Evolutionary conservation across 2,797 vertebrate species (phyloP), one percentile per base, ranked within the genome.

Genomic region (Cirrhinus mrigala): DNA sequence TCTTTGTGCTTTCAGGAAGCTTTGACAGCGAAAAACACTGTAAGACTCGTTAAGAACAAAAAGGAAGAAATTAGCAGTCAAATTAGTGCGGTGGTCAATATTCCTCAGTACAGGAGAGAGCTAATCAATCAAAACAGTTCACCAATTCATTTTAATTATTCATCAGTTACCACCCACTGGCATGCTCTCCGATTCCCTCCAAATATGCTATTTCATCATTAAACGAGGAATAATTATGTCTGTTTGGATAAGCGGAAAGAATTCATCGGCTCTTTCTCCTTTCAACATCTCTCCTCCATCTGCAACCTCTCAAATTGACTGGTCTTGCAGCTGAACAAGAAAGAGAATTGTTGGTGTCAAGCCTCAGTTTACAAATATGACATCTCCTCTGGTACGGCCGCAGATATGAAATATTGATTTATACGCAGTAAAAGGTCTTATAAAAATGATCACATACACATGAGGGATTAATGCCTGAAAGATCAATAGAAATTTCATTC

Each of bases 371-470:
- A 99, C 98, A 99, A 99, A 99, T 99, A 99, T 99, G 98, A 99
- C 98, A 99, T 99, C 98, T 99, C 98, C 98, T 99, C 98, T 98
- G 97, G 97, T 97, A 97, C 97, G 96, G 97, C 97, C 97, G 97
- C 96, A 99, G 99, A 99, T 99, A 99, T 99, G 98, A 99, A 99
- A 98, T 99, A 99, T 99, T 99, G 98, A 99, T 99, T 99, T 99
- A 99, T 99, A 98, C 98, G 98, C 98, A 98, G 98, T 99, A 99
- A 99, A 99, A 99, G 98, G 98, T 99, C 98, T 99, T 99, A 99
- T 99, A 99, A 99, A 99, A 99, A 99, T 99, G 98, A 99, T 99
- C 98, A 99, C 98, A 99, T 99, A 99, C 98, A 99, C 98, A 99
- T 99, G 98, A 99, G 98, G 99, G 98, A 99, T 99, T 99, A 99